phyloP scores from a whole-genome alignment of 2,888 invertebrate species.

The Ormyrus pomaceus region DNA sequence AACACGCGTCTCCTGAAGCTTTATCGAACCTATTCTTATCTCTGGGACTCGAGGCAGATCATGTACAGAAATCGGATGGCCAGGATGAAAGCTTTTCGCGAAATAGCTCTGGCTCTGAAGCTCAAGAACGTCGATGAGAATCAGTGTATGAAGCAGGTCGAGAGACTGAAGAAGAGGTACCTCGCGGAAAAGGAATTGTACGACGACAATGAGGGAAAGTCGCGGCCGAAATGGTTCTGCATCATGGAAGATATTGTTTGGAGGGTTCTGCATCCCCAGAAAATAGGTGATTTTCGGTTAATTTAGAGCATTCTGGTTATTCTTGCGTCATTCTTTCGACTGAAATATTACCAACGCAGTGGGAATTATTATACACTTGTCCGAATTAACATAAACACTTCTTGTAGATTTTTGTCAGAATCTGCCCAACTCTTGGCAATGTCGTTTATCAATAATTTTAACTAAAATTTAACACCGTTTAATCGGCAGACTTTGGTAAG shows the following conservation, averaged over 20 bases:
- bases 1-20: constrained; percentile 51
- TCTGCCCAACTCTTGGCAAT: too few relatives aligned
- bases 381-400: too few relatives aligned
- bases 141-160: constrained; percentile 41
- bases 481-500: too few relatives aligned
- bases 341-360: too few relatives aligned
- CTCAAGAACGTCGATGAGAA: constrained; percentile 29
- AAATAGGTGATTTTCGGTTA: neutral
- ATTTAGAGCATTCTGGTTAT: too few relatives aligned
- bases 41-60: constrained; percentile 47
- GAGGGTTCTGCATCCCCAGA: neutral
- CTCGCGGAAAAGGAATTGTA: constrained; percentile 18
- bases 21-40: constrained; percentile 37
- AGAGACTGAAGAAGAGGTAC: constrained; percentile 43
- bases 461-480: too few relatives aligned
- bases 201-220: neutral
- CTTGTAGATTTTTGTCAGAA: too few relatives aligned
- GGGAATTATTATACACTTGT: too few relatives aligned
- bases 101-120: constrained; percentile 45
- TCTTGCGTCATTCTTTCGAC: too few relatives aligned
- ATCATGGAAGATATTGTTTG: constrained; percentile 13
- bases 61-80: constrained; percentile 6
- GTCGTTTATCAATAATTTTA: too few relatives aligned
- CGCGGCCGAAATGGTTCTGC: constrained; percentile 33
- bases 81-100: constrained; percentile 32